Conservation (phyloP, 1,140 invertebrate species). For the Oryctes rhinoceros region DNA sequence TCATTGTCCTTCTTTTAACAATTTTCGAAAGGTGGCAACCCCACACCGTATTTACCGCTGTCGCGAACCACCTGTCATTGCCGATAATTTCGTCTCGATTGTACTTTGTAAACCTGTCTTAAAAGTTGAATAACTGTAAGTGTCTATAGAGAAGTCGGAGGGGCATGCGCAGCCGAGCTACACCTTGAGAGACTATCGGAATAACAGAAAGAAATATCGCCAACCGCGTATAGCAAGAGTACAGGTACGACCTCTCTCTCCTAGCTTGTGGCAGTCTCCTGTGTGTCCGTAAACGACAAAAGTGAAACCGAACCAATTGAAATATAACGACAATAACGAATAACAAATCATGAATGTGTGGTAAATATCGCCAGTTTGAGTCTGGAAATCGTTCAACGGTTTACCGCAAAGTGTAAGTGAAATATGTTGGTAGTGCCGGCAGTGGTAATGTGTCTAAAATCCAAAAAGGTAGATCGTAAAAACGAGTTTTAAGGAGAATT, state of each 20-base stretch:
- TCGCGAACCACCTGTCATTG: background rate
- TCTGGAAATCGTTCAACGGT: too few species aligned
- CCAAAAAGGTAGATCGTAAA: too few species aligned
- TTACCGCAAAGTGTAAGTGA: too few species aligned
- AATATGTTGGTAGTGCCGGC: too few species aligned
- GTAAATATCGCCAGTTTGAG: too few species aligned
- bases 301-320: background rate
- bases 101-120: slow-evolving; percentile 36
- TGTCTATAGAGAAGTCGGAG: background rate
- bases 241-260: background rate
- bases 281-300: slow-evolving; percentile 3
- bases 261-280: background rate
- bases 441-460: too few species aligned
- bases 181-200: slow-evolving; percentile 12
- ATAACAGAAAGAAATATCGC: background rate
- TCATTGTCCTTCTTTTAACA: too few species aligned
- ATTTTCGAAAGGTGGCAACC: too few species aligned
- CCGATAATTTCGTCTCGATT: background rate
- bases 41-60: too few species aligned
- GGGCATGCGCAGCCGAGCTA: slow-evolving; percentile 15
- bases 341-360: background rate
- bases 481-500: too few species aligned
- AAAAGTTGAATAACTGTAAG: slow-evolving; percentile 36
- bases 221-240: background rate
- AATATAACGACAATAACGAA: background rate